Evolutionary conservation across 2,113 vertebrate genomes (phyloP).

Genomic region (Triplophysa siluroides): DNA sequence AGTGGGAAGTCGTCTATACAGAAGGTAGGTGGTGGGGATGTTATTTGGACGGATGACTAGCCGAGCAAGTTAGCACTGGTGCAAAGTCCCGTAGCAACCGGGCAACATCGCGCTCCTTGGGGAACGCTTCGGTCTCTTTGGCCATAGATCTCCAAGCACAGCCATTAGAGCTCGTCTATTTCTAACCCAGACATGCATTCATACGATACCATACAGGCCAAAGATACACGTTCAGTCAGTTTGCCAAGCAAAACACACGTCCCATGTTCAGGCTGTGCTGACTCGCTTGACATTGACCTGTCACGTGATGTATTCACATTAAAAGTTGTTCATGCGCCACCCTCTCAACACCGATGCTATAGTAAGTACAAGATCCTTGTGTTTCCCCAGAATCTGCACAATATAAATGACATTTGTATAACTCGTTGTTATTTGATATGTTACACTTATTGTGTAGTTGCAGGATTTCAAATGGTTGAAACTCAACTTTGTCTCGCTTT

Average conservation of each 20-base stretch:
- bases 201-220: neutral
- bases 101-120: neutral
- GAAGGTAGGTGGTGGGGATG: conserved; percentile 78
- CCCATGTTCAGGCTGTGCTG: neutral
- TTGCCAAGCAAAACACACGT: neutral
- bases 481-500: no score
- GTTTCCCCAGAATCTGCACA: neutral
- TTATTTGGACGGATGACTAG: conserved; percentile 1
- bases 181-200: neutral
- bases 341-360: neutral
- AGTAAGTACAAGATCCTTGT: neutral
- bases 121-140: neutral
- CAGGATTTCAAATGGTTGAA: no score
- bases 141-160: neutral
- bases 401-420: no score
- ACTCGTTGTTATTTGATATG: no score
- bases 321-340: neutral
- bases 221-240: neutral
- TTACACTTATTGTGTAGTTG: no score
- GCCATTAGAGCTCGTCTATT: neutral
- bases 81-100: conserved; percentile 23
- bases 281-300: neutral
- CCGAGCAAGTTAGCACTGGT: conserved; percentile 17
- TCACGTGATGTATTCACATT: conserved; percentile 2
- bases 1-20: conserved; percentile 98